Conservation (phyloP, 2,113 vertebrate species). For the Rhinichthys klamathensis region DNA sequence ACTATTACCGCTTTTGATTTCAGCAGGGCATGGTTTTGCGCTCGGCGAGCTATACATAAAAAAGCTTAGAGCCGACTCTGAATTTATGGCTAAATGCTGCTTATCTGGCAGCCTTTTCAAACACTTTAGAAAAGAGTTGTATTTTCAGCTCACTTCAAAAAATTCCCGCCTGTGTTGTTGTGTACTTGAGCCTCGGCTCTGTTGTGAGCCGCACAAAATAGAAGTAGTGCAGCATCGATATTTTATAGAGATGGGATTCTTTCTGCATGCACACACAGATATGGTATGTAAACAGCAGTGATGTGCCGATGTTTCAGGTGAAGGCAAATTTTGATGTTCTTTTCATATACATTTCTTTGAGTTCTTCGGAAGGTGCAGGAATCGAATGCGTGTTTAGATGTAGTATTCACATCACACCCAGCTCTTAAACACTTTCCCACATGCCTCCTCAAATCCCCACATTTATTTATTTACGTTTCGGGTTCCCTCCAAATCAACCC, state of each 20-base stretch:
- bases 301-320: constrained; percentile 59
- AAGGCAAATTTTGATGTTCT: constrained; percentile 61
- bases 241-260: constrained; percentile 62
- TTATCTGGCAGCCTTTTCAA: constrained; percentile 76
- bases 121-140: constrained; percentile 67
- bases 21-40: constrained; percentile 72
- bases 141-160: constrained; percentile 74
- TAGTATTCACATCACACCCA: constrained; percentile 52
- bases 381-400: constrained; percentile 34
- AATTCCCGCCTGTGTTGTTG: constrained; percentile 67
- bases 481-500: constrained; percentile 54
- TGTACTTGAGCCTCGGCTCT: constrained; percentile 60
- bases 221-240: not conserved
- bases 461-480: constrained; percentile 66
- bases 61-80: constrained; percentile 73
- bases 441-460: constrained; percentile 52
- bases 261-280: constrained; percentile 60
- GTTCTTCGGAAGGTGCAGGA: constrained; percentile 58
- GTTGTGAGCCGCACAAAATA: constrained; percentile 51
- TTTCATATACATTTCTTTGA: constrained; percentile 71
- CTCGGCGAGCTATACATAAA: constrained; percentile 79
- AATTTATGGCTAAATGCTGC: constrained; percentile 76
- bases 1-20: constrained; percentile 81
- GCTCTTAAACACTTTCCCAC: constrained; percentile 50
- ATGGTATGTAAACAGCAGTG: constrained; percentile 47